A percentile compares a stretch with the other conserved stretches of the same genome.
These are phyloP conservation scores for Eueides isabella DNA, from an alignment of 1,140 invertebrate genomes.

Conservation along the genomic window DNA sequence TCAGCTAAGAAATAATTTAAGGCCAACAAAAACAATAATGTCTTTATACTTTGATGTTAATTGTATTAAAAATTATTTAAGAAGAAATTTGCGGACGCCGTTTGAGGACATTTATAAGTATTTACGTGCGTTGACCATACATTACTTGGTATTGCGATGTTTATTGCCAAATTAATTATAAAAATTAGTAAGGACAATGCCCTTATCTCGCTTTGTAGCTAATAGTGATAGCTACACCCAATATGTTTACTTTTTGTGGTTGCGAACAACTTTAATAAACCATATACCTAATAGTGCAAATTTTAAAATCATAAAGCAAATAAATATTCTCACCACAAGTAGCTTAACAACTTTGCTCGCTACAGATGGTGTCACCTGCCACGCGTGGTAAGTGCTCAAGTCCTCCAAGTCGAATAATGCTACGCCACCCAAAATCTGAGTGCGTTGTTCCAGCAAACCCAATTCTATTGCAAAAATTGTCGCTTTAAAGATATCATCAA, in stretches of 20 bases:
- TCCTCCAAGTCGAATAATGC: slow-evolving; percentile 89
- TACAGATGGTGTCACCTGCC: slow-evolving; percentile 87
- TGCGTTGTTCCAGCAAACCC: slow-evolving; percentile 87
- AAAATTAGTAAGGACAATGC: neutral
- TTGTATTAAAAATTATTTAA: slow-evolving; percentile 14
- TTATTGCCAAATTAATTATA: neutral
- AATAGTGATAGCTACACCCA: too few relatives aligned
- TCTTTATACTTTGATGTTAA: slow-evolving; percentile 7
- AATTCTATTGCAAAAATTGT: slow-evolving; percentile 88
- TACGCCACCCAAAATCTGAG: slow-evolving; percentile 89
- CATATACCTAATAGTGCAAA: too few relatives aligned
- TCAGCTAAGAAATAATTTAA: neutral
- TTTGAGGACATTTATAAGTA: neutral
- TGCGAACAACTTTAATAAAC: too few relatives aligned
- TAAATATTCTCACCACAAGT: slow-evolving; percentile 83
- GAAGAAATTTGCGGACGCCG: slow-evolving; percentile 13
- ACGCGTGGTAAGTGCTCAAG: slow-evolving; percentile 87
- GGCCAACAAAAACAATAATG: neutral
- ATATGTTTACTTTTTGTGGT: too few relatives aligned
- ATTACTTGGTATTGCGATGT: neutral
- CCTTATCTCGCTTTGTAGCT: neutral
- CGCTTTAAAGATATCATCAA: slow-evolving; percentile 89
- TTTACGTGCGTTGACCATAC: slow-evolving; percentile 23
- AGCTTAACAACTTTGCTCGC: slow-evolving; percentile 86
- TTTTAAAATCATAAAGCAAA: neutral